Evolutionary conservation across 2,113 vertebrate genomes (phyloP).

Genomic region (Charadrius vociferus): DNA sequence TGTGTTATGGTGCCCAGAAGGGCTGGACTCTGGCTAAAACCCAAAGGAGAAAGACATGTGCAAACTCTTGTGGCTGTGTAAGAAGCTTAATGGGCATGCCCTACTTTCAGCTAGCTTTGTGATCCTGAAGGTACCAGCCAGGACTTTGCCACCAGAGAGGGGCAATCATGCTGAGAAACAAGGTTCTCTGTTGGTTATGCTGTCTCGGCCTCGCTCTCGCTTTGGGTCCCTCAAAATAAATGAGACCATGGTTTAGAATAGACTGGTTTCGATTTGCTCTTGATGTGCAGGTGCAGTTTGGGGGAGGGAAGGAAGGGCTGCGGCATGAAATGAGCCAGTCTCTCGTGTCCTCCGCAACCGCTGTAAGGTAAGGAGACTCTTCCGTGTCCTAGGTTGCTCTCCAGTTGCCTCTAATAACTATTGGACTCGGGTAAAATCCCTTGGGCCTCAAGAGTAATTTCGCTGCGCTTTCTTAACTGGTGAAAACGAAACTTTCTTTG

Average conservation of each 20-base stretch:
- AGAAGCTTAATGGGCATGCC: constrained; percentile 26
- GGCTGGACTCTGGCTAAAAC: constrained; percentile 40
- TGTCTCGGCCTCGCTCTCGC: not conserved
- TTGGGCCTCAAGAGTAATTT: not conserved
- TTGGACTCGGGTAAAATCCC: not conserved
- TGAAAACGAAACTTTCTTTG: constrained; percentile 1
- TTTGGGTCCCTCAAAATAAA: constrained; percentile 43
- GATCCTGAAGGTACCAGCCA: not conserved
- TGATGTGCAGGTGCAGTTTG: constrained; percentile 42
- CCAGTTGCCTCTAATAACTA: not conserved
- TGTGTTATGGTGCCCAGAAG: constrained; percentile 43
- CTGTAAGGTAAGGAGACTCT: not conserved
- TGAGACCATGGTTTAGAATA: constrained; percentile 33
- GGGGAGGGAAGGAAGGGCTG: constrained; percentile 33
- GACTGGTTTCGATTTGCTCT: constrained; percentile 44
- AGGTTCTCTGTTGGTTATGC: constrained; percentile 18
- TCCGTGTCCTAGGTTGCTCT: not conserved
- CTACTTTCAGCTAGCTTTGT: constrained; percentile 40
- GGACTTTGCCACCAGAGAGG: not conserved
- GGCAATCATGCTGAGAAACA: not conserved
- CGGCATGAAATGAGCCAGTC: not conserved
- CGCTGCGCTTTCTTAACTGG: not conserved
- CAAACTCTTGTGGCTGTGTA: not conserved
- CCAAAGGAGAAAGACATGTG: constrained; percentile 32
- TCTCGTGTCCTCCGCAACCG: not conserved